Conservation (phyloP, 2,113 vertebrate genomes). For the Burhinus oedicnemus region DNA sequence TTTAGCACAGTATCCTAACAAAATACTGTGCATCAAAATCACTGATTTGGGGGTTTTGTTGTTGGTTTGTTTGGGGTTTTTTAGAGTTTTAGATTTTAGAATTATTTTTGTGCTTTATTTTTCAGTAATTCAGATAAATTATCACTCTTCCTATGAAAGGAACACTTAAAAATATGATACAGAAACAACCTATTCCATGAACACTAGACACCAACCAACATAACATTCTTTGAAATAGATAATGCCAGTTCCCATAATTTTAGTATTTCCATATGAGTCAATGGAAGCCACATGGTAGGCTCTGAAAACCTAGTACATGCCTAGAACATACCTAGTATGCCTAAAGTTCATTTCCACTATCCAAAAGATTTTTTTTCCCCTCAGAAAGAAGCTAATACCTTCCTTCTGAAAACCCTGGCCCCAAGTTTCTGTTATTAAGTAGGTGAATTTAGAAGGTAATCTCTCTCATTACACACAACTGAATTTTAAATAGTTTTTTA, state of each 20-base stretch:
- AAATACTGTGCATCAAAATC: neutral
- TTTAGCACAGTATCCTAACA: neutral
- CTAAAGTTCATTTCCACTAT: neutral
- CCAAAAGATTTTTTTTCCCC: neutral
- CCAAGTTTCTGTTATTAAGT: neutral
- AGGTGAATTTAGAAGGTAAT: neutral
- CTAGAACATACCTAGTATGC: neutral
- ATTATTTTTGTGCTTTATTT: neutral
- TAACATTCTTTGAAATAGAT: neutral
- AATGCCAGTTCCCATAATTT: neutral
- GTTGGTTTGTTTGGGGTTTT: neutral
- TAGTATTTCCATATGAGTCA: neutral
- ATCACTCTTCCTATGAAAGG: neutral
- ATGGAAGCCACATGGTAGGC: neutral
- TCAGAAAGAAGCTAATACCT: neutral
- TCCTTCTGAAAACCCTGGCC: neutral
- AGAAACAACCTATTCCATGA: neutral
- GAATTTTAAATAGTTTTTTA: neutral
- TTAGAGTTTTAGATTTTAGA: neutral
- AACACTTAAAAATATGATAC: neutral
- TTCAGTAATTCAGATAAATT: neutral
- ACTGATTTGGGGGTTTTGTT: neutral
- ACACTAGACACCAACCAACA: neutral
- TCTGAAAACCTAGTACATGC: neutral
- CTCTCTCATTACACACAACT: accelerated